These are phyloP conservation scores for Pangasius mekongensis DNA, from an alignment of 2,797 vertebrate species.

Conservation along the genomic window DNA sequence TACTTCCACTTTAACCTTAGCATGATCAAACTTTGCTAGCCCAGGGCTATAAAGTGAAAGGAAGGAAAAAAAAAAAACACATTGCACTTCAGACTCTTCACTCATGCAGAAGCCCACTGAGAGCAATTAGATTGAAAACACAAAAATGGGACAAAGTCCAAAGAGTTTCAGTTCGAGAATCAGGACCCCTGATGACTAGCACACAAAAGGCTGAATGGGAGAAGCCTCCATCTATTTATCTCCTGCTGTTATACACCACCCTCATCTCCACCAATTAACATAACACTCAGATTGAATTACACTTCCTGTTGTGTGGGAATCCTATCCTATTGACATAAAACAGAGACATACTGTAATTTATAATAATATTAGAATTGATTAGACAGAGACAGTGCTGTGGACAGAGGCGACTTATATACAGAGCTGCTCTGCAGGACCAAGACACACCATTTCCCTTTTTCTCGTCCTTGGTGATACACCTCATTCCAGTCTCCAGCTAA, in stretches of 20 bases:
- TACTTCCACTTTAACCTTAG: constrained; percentile 61
- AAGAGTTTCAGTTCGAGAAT: constrained; percentile 59
- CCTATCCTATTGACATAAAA: constrained; percentile 42
- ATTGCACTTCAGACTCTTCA: constrained; percentile 19
- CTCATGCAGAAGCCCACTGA: constrained; percentile 51
- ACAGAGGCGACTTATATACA: constrained; percentile 28
- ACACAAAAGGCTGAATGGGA: constrained; percentile 30
- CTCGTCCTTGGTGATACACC: constrained; percentile 59
- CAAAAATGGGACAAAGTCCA: constrained; percentile 54
- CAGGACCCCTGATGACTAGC: constrained; percentile 44
- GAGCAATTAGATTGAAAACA: constrained; percentile 67
- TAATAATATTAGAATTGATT: constrained; percentile 40
- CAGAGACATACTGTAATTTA: constrained; percentile 33
- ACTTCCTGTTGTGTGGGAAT: constrained; percentile 46
- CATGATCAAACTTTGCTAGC: constrained; percentile 56
- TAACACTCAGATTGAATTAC: constrained; percentile 28
- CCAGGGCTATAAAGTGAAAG: constrained; percentile 25
- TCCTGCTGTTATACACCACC: constrained; percentile 28
- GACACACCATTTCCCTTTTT: constrained; percentile 48
- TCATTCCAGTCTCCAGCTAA: constrained; percentile 68
- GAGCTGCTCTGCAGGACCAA: constrained; percentile 12
- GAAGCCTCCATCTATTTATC: constrained; percentile 46
- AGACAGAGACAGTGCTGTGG: not conserved
- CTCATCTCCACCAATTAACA: constrained; percentile 38
- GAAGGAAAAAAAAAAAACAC: not conserved